These are phyloP conservation scores for Seladonia tumulorum DNA, from an alignment of 2,888 invertebrate genomes.

Conservation along the genomic window DNA sequence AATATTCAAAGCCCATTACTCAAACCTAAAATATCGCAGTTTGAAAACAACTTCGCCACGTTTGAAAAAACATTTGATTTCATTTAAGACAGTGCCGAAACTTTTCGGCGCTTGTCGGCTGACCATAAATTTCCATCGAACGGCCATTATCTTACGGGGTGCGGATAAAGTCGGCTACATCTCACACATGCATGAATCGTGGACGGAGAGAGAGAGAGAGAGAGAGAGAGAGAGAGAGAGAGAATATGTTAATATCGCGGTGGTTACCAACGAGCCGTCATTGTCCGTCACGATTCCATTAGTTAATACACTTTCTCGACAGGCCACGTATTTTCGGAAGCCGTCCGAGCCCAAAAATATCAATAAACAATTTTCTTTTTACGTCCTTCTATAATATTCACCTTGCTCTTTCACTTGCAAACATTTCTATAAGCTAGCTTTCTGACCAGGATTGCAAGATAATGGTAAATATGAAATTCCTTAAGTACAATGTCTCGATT, in stretches of 20 bases:
- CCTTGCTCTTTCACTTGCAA: too few species aligned
- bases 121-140: constrained; percentile 8
- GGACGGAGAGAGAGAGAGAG: not conserved
- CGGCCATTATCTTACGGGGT: not conserved
- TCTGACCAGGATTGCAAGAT: too few species aligned
- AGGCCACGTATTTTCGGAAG: constrained; percentile 19
- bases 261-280: constrained; percentile 33
- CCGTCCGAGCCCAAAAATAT: not conserved
- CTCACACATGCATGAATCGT: not conserved
- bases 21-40: constrained; percentile 6
- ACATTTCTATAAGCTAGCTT: too few species aligned
- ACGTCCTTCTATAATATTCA: too few species aligned
- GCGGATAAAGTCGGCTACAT: not conserved
- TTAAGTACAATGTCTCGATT: too few species aligned
- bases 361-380: not conserved
- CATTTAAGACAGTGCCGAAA: constrained; percentile 14
- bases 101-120: not conserved
- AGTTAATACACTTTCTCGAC: constrained; percentile 30
- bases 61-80: constrained; percentile 8
- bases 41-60: not conserved
- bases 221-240: too few species aligned
- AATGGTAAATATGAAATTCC: too few species aligned
- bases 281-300: constrained; percentile 41
- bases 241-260: constrained; percentile 23
- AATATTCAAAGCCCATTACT: constrained; percentile 2